Evolutionary conservation across 2,113 vertebrate genomes (phyloP).

Genomic region (Clinocottus analis): DNA sequence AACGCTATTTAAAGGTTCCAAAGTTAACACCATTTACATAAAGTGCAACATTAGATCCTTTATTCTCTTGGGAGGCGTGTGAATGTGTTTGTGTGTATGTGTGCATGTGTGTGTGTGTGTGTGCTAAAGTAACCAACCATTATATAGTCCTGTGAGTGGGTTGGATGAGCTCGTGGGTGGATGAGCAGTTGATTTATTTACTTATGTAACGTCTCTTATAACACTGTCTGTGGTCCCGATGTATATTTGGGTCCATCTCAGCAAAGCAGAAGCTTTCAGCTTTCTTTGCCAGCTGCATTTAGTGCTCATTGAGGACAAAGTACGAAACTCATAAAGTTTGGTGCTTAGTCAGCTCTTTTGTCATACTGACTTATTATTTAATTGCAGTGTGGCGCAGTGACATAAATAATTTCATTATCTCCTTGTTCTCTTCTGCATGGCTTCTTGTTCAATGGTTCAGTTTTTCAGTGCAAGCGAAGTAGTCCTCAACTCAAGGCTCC

Average conservation of each 20-base stretch:
- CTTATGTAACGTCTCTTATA: slow-evolving; percentile 59
- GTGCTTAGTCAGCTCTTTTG: slow-evolving; percentile 47
- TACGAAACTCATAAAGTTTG: slow-evolving; percentile 30
- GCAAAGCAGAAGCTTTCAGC: slow-evolving; percentile 34
- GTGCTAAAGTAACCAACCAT: slow-evolving; percentile 34
- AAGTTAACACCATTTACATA: not conserved
- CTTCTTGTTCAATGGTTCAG: slow-evolving; percentile 16
- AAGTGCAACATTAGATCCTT: slow-evolving; percentile 9
- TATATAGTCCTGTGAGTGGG: slow-evolving; percentile 52
- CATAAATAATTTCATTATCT: slow-evolving; percentile 30
- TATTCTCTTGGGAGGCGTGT: slow-evolving; percentile 3
- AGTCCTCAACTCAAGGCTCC: not conserved
- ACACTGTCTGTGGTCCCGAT: slow-evolving; percentile 22
- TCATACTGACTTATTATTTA: slow-evolving; percentile 47
- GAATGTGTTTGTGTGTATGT: not conserved
- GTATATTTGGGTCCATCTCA: slow-evolving; percentile 35
- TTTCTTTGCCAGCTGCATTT: slow-evolving; percentile 15
- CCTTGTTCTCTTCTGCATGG: slow-evolving; percentile 28
- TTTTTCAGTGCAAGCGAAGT: not conserved
- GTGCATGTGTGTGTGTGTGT: not conserved
- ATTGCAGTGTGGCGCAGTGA: slow-evolving; percentile 45
- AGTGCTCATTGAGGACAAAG: slow-evolving; percentile 14
- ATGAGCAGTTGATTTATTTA: slow-evolving; percentile 61
- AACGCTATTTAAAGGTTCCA: not conserved
- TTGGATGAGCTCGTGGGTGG: slow-evolving; percentile 56